These are phyloP conservation scores for Drosophila leontia DNA, from an alignment of 1,140 invertebrate species.

Conservation along the genomic window DNA sequence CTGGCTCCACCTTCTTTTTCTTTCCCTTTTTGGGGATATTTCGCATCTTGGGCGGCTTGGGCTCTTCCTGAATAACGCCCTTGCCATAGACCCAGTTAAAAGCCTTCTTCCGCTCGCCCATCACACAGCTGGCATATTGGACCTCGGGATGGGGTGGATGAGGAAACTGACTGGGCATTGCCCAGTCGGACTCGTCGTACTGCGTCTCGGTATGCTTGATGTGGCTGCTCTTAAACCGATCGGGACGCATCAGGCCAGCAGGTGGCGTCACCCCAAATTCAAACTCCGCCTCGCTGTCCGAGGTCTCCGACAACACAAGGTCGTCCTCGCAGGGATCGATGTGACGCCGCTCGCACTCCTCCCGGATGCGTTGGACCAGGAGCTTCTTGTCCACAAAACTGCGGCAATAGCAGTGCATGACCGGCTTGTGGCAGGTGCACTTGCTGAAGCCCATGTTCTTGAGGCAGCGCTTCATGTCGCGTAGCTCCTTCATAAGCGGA, in stretches of 20 bases:
- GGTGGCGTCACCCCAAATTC: conserved; percentile 82
- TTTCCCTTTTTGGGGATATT: conserved; percentile 42
- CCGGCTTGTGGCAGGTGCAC: conserved; percentile 71
- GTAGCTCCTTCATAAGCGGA: conserved; percentile 52
- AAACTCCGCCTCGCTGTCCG: conserved; percentile 75
- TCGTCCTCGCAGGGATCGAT: conserved; percentile 45
- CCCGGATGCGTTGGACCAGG: conserved; percentile 51
- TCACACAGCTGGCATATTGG: conserved; percentile 58
- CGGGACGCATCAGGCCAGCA: conserved; percentile 73
- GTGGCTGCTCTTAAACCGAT: conserved; percentile 52
- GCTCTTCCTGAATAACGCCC: conserved; percentile 51
- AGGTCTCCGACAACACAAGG: conserved; percentile 70
- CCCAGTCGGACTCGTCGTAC: conserved; percentile 77
- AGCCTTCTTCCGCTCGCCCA: conserved; percentile 47
- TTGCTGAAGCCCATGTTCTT: conserved; percentile 77
- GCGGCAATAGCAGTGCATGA: conserved; percentile 71
- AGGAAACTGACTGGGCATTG: conserved; percentile 51
- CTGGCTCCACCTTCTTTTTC: conserved; percentile 13
- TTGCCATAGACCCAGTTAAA: conserved; percentile 67
- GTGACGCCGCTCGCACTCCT: conserved; percentile 51
- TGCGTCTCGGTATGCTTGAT: conserved; percentile 63
- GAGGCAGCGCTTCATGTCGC: conserved; percentile 68
- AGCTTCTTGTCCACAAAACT: conserved; percentile 78
- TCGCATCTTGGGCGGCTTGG: conserved; percentile 52
- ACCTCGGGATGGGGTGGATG: conserved; percentile 56